Evolutionary conservation across 2,113 vertebrate species (phyloP), one percentile per base, ranked within the genome.

Genomic region (Anarrhichthys ocellatus): DNA sequence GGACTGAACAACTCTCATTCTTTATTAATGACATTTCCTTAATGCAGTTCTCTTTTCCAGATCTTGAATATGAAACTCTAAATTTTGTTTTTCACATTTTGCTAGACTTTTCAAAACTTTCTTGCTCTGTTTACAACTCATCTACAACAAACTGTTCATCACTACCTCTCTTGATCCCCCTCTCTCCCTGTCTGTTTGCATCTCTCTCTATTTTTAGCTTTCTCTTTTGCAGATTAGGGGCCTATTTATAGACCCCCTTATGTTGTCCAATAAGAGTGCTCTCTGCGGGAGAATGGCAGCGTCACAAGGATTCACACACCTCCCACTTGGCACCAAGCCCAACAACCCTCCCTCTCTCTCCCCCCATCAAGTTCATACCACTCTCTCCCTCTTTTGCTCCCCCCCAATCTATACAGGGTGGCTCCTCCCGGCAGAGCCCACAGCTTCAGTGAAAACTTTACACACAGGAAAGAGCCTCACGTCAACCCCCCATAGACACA

Each of bases 231-330:
- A 92, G 85, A 94, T 94, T 89, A 91, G 79, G 70, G 80, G 63
- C 50, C 93, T 94, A 93, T 93, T 94, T 91, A 90, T 92, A 92
- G 92, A 78, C 66, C 69, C 66, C 80, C 80, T 83, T 56, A 86
- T 88, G 83, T 76, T 63, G 82, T 83, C 92, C 90, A 91, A 92
- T 93, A 79, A 85, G 89, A 89, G 70, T 75, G 38, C 82, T 75
- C 86, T 73, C 76, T 82, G 74, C 17, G 10, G 81, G 74, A 87
- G 83, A 89, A 78, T 72, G 83, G 71, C 83, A 75, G 79, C 67
- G 66, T 92, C 91, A 93, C 87, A 87, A 85, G 69, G 78, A 86
- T 89, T 88, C 85, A 78, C 84, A 86, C 81, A 77, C 90, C 89
- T 90, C 92, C 90, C 87, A 90, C 68, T 88, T 89, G 88, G 86